phyloP scores from a whole-genome alignment of 2,797 vertebrate species.

The Thaleichthys pacificus region DNA sequence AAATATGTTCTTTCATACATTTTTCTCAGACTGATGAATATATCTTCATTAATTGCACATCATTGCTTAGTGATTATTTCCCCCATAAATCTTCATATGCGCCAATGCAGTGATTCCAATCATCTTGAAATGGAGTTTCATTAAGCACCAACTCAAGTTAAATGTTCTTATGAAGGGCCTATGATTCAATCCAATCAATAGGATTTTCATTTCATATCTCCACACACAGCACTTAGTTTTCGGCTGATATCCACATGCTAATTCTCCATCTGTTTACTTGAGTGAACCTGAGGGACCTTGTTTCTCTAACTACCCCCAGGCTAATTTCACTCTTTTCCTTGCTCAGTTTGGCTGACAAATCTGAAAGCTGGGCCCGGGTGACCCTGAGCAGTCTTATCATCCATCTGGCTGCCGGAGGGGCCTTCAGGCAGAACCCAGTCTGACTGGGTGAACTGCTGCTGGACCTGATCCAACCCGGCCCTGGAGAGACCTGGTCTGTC shows the following conservation, averaged over 20 bases:
- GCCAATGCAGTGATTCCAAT: no score
- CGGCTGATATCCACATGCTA: background rate
- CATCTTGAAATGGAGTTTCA: no score
- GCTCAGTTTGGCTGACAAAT: conserved; percentile 11
- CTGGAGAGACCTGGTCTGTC: conserved; percentile 3
- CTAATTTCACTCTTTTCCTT: background rate
- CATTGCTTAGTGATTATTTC: no score
- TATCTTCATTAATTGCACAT: background rate
- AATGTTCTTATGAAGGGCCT: no score
- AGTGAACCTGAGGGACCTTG: conserved; percentile 26
- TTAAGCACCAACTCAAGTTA: no score
- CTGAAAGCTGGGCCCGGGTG: conserved; percentile 29
- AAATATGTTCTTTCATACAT: background rate
- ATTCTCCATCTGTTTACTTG: background rate
- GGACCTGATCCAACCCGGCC: conserved; percentile 28
- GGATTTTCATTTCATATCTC: no score
- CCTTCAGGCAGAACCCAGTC: conserved; percentile 26
- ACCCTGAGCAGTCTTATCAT: conserved; percentile 37
- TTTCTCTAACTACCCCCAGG: conserved; percentile 2
- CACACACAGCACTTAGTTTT: background rate
- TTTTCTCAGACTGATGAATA: background rate
- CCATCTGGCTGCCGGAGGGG: conserved; percentile 37
- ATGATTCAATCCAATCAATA: no score
- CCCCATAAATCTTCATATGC: no score
- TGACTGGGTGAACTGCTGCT: background rate